These are phyloP conservation scores for Premnoplex brunnescens DNA, from an alignment of 2,797 vertebrate genomes.

Conservation along the genomic window DNA sequence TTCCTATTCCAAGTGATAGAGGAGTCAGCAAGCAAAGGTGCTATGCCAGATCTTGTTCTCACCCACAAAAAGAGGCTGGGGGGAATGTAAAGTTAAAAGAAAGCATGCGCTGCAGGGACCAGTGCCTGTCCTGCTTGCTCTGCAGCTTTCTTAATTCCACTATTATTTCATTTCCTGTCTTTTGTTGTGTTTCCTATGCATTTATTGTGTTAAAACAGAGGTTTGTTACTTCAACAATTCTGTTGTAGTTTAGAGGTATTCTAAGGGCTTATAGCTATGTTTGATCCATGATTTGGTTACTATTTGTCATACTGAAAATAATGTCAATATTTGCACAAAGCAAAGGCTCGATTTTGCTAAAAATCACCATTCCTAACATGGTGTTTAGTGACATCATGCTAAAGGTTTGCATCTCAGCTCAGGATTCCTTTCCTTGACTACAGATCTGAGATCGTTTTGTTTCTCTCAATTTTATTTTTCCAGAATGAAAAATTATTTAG, in stretches of 20 bases:
- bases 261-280: background rate
- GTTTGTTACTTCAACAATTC: background rate
- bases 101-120: background rate
- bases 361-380: background rate
- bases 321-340: background rate
- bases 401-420: background rate
- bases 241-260: background rate
- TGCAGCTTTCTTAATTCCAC: background rate
- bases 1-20: background rate
- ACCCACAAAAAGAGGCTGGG: background rate
- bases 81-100: background rate
- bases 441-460: background rate
- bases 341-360: background rate
- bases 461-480: background rate
- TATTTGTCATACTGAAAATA: background rate
- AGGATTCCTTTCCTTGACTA: background rate
- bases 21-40: background rate
- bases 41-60: background rate
- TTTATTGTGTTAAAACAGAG: background rate
- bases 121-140: background rate
- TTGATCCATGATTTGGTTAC: background rate
- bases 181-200: background rate
- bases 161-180: background rate
- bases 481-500: background rate
- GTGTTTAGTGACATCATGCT: background rate